Conservation (phyloP, 2,113 vertebrate species). For the Axis porcinus region DNA sequence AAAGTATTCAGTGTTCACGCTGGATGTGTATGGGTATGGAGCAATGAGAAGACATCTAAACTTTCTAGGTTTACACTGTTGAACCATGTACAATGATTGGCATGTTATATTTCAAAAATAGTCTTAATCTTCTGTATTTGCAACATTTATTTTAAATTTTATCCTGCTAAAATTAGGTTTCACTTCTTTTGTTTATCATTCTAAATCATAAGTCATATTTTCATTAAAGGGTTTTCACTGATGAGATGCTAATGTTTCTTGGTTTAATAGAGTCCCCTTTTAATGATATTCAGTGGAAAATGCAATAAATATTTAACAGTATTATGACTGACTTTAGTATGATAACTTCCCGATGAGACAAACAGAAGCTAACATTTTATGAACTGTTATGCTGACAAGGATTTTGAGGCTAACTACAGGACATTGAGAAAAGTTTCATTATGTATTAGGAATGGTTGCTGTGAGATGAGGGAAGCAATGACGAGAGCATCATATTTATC, state of each 20-base stretch:
- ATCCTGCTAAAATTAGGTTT: neutral
- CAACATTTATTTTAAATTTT: neutral
- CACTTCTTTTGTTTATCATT: neutral
- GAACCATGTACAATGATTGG: neutral
- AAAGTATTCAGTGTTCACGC: neutral
- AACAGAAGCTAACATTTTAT: neutral
- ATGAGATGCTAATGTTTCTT: neutral
- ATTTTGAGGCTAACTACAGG: neutral
- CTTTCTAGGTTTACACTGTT: neutral
- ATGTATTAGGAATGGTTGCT: neutral
- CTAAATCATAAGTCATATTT: neutral
- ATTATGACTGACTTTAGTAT: neutral
- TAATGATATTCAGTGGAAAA: neutral
- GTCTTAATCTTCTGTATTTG: neutral
- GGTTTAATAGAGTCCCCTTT: neutral
- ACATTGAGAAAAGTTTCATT: neutral
- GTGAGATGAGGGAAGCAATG: neutral
- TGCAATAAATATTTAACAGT: neutral
- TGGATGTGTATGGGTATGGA: neutral
- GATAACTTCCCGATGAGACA: neutral
- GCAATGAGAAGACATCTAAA: neutral
- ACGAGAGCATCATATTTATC: accelerated
- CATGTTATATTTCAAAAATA: neutral
- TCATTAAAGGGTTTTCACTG: neutral
- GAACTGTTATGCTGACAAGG: neutral